Evolutionary conservation across 2,113 vertebrate genomes (phyloP), one percentile per base, ranked within the genome.

Genomic region (Platysternon megacephalum): DNA sequence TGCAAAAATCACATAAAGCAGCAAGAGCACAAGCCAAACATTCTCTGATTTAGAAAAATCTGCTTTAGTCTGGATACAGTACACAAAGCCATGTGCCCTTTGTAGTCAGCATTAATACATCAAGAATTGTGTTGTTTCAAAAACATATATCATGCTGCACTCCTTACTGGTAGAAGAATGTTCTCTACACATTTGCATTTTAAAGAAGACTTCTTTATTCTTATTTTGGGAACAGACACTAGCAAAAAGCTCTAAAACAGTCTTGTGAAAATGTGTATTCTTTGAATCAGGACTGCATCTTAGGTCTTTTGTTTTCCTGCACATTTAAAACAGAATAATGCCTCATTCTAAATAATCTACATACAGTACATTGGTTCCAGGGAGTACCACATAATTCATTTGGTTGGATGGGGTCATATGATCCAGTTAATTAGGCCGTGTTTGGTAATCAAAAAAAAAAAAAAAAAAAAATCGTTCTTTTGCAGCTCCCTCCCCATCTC

Each of bases 391-490:
- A 74, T 12, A 74, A 44, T 48, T 44, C 32, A 46, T 0, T 4
- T 56, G 48, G 6, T 49, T 74, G 35, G 35, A 11, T 3, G 87
- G 11, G 56, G 46, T 7, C 14, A 10, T 42, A 42, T 24, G 16
- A 49, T 52, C 29, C 61, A 79, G 16, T 32, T 42, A 17, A 0
- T 0, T 13, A 2, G 44, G 14, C 55, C 65, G 35, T 21, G 2
- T 39, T 13, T 86, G 26, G 14, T 6, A 46, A 39, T 35, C 51
- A 44, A 42, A 61, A 35, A 11, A 26, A 12, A 28, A 42, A 17
- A 44, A 44, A 44, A 44, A 44, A 44, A 44, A 44, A 46, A 46
- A 46, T 46, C 44, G n/a, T n/a, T 14, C 42, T 22, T 39, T 74
- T 76, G 7, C 51, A 21, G 28, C 58, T 84, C 44, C 42, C 74